Base-by-base conservation (phyloP, 2,797 vertebrate species). In the Botia kubotai region DNA sequence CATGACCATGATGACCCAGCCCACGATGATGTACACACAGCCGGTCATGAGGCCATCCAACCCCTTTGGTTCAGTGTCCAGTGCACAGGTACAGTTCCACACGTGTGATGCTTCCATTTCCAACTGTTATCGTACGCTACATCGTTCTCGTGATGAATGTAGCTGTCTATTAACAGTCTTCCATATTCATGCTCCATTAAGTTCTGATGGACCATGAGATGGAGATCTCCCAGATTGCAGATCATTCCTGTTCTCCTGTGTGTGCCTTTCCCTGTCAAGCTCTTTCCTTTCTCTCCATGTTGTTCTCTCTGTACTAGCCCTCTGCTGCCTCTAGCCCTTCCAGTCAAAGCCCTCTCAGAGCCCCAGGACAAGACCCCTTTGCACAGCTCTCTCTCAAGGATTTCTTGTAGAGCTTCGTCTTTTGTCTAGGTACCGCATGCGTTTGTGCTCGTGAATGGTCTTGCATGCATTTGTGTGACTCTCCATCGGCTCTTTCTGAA, bases 331-430 rank as follows among this genome's bases (percentile, higher is more conserved):
- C 98, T 96, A 99, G 98, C 92, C 97, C 97, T 95, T 99, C 97
- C 96, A 98, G 96, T 96, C 98, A 98, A 95, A 99, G 98, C 96
- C 97, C 97, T 96, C 97, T 97, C 94, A 96, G 97, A 96, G 96
- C 96, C 93, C 96, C 98, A 90, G 97, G 96, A 96, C 97, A 99
- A 97, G 98, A 99, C 92, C 97, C 97, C 89, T 98, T 98, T 97
- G 96, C 97, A 97, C 97, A 98, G 94, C 95, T 98, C 94, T 99
- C 98, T 96, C 96, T 98, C 95, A 98, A 99, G 97, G 98, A 99
- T 97, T 99, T 99, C 97, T 98, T 99, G 95, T 99, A 99, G 96
- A 96, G 93, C 96, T 93, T 95, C 96, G 92, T 84, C 85, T 86
- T 93, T 94, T 96, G 93, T 84, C 83, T 86, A 87, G 86, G 86